Conservation (phyloP, 2,888 invertebrate genomes). For the Congeria kusceri region DNA sequence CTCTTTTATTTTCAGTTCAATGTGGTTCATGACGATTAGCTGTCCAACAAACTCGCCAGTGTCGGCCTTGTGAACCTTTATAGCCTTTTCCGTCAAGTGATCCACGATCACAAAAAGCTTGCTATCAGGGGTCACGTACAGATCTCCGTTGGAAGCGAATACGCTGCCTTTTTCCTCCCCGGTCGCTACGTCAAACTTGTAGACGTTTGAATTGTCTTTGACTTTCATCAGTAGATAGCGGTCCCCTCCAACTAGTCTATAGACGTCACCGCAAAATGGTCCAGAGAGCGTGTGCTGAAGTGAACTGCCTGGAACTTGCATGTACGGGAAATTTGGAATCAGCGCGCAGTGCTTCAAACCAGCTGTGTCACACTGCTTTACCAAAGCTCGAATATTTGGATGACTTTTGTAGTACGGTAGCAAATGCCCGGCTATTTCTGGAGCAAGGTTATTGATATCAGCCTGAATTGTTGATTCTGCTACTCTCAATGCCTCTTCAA, state of each 20-base stretch:
- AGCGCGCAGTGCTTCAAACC: conserved; percentile 81
- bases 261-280: conserved; percentile 67
- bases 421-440: conserved; percentile 83
- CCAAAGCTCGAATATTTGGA: conserved; percentile 79
- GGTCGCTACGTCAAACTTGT: conserved; percentile 77
- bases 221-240: conserved; percentile 77
- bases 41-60: conserved; percentile 82
- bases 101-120: conserved; percentile 80
- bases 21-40: conserved; percentile 83
- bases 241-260: conserved; percentile 71
- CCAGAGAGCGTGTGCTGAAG: conserved; percentile 77
- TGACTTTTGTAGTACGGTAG: conserved; percentile 82
- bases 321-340: conserved; percentile 83
- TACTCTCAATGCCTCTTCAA: conserved; percentile 80
- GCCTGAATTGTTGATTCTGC: conserved; percentile 77
- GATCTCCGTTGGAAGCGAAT: conserved; percentile 80
- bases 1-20: conserved; percentile 78
- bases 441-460: conserved; percentile 81
- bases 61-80: conserved; percentile 81
- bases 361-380: conserved; percentile 81
- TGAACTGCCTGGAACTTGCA: conserved; percentile 82
- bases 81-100: conserved; percentile 80
- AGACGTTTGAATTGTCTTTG: conserved; percentile 72
- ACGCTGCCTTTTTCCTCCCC: conserved; percentile 77
- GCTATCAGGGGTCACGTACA: conserved; percentile 80